Evolutionary conservation across 2,113 vertebrate genomes (phyloP).

Genomic region (Entelurus aequoreus): DNA sequence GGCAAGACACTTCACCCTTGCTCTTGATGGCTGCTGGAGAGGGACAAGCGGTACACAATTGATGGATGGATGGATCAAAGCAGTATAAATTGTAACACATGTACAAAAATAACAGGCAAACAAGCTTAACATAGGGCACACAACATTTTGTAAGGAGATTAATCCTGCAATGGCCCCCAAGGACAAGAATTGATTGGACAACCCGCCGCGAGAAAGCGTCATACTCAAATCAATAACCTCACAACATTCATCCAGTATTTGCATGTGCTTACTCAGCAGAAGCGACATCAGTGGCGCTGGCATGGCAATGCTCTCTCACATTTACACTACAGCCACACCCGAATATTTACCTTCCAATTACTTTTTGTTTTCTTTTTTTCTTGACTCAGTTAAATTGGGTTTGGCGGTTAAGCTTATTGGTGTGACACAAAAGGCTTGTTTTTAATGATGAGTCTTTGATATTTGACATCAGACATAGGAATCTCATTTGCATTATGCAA

Average conservation of each 20-base stretch:
- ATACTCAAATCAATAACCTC: conserved; percentile 60
- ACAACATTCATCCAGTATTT: conserved; percentile 64
- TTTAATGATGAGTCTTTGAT: not conserved
- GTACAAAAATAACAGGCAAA: not conserved
- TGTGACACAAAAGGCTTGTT: not conserved
- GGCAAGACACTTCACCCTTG: too few species aligned
- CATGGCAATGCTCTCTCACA: not conserved
- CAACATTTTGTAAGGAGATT: too few species aligned
- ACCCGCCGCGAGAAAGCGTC: conserved; percentile 41
- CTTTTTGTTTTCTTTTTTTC: too few species aligned
- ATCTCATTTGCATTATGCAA: conserved; percentile 9
- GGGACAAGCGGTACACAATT: too few species aligned
- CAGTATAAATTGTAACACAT: not conserved
- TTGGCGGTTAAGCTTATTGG: too few species aligned
- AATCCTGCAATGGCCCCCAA: conserved; percentile 14
- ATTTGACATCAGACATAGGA: not conserved
- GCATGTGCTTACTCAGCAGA: conserved; percentile 59
- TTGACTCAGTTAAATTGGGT: too few species aligned
- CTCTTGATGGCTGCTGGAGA: too few species aligned
- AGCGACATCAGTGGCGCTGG: conserved; percentile 37
- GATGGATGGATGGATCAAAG: too few species aligned
- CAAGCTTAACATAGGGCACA: not conserved
- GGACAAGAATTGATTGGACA: conserved; percentile 40
- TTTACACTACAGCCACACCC: not conserved
- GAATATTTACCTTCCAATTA: not conserved